Percentiles rank a stretch among this genome's conserved stretches.
phyloP scores from a whole-genome alignment of 2,797 vertebrate genomes.

The Distichodus sexfasciatus region DNA sequence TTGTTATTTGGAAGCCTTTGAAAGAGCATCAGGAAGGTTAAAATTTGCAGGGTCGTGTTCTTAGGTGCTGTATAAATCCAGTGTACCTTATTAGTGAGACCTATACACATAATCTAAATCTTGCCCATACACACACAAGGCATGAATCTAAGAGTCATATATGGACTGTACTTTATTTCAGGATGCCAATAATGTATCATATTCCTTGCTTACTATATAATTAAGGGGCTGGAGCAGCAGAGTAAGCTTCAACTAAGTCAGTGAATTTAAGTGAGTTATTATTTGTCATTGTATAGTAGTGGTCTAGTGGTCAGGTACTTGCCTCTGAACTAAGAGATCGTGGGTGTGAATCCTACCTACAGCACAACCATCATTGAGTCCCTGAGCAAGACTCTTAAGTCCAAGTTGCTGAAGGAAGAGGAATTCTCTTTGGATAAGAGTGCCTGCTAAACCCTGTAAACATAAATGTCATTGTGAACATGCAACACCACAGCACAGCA shows the following conservation, averaged over 20 bases:
- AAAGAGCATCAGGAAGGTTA: not conserved
- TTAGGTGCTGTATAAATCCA: constrained; percentile 47
- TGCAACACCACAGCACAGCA: no score
- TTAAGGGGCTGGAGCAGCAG: not conserved
- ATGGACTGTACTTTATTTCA: not conserved
- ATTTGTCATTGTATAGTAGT: no score
- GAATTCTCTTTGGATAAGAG: no score
- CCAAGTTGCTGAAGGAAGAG: no score
- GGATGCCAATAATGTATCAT: not conserved
- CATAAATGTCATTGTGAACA: no score
- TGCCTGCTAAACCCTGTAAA: no score
- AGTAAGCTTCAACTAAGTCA: not conserved
- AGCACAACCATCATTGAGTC: no score
- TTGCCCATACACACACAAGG: not conserved
- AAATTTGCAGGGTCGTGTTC: not conserved
- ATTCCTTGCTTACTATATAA: not conserved
- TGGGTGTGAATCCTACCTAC: no score
- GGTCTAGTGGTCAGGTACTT: no score
- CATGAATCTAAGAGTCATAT: not conserved
- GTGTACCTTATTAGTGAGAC: constrained; percentile 46
- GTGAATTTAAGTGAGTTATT: not conserved
- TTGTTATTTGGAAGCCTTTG: not conserved
- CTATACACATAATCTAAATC: not conserved
- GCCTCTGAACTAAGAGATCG: no score
- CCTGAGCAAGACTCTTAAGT: no score